phyloP scores from a whole-genome alignment of 2,113 vertebrate species.

The Melanotaenia duboulayi region DNA sequence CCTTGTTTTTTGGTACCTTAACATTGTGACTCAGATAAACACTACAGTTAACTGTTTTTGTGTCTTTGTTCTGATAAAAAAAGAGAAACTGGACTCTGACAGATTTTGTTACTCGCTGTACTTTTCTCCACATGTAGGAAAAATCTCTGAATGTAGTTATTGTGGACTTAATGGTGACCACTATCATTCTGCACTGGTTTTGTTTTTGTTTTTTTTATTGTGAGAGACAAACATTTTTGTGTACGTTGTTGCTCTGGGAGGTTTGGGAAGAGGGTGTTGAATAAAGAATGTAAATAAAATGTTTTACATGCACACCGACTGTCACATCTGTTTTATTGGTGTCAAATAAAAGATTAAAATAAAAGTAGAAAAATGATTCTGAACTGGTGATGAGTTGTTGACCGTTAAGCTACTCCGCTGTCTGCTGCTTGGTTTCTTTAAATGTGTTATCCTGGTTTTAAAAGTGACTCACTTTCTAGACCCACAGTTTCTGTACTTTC shows the following conservation, averaged over 20 bases:
- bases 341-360: too few species aligned
- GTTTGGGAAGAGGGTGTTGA: constrained; percentile 63
- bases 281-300: constrained; percentile 72
- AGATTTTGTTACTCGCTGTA: constrained; percentile 20
- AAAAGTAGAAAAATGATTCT: too few species aligned
- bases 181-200: constrained; percentile 73
- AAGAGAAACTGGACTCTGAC: constrained; percentile 8
- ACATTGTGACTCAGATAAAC: neutral
- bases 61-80: neutral
- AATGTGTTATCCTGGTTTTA: too few species aligned
- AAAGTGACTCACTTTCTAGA: too few species aligned
- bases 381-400: too few species aligned
- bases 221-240: constrained; percentile 72
- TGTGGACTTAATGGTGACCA: constrained; percentile 59
- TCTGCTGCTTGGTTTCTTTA: too few species aligned
- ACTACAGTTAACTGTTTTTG: too few species aligned
- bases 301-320: too few species aligned
- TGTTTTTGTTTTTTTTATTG: constrained; percentile 59
- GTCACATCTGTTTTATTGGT: too few species aligned
- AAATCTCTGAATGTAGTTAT: constrained; percentile 76
- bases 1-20: neutral
- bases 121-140: constrained; percentile 47
- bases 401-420: too few species aligned
- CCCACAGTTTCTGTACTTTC: too few species aligned
- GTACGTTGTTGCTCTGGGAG: constrained; percentile 61